Evolutionary conservation across 2,797 vertebrate species (phyloP).

Genomic region (Siniperca scherzeri): DNA sequence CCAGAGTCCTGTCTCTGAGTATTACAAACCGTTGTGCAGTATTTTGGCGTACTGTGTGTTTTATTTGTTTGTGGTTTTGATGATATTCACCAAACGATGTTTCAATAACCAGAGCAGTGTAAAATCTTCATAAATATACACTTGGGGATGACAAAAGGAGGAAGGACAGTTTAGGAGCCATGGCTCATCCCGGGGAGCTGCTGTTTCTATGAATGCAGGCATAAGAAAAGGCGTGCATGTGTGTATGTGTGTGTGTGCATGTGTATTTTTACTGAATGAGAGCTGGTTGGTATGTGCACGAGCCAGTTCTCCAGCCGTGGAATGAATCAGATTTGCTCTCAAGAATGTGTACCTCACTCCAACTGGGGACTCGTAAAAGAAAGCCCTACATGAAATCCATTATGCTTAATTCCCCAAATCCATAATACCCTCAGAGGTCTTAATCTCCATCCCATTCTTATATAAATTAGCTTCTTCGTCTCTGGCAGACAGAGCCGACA

Average conservation of each 20-base stretch:
- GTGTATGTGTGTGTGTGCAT: slow-evolving; percentile 17
- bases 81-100: slow-evolving; percentile 50
- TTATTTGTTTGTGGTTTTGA: slow-evolving; percentile 59
- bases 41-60: slow-evolving; percentile 7
- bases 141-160: slow-evolving; percentile 59
- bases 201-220: slow-evolving; percentile 46
- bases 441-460: slow-evolving; percentile 83
- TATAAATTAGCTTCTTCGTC: slow-evolving; percentile 80
- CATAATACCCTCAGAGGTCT: slow-evolving; percentile 83
- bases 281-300: slow-evolving; percentile 36
- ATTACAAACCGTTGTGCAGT: not conserved
- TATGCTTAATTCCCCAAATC: slow-evolving; percentile 85
- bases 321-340: slow-evolving; percentile 77
- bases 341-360: slow-evolving; percentile 65
- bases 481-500: slow-evolving; percentile 71
- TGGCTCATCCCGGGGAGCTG: slow-evolving; percentile 52
- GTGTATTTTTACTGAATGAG: slow-evolving; percentile 44
- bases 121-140: slow-evolving; percentile 67
- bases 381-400: slow-evolving; percentile 83
- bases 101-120: slow-evolving; percentile 57
- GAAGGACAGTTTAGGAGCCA: slow-evolving; percentile 52
- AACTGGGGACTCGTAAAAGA: slow-evolving; percentile 73
- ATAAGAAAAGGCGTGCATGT: slow-evolving; percentile 22
- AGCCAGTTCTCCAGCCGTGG: slow-evolving; percentile 57
- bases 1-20: not conserved